Base-by-base conservation (phyloP, 1,140 invertebrate genomes). In the Orchestia grillus region DNA sequence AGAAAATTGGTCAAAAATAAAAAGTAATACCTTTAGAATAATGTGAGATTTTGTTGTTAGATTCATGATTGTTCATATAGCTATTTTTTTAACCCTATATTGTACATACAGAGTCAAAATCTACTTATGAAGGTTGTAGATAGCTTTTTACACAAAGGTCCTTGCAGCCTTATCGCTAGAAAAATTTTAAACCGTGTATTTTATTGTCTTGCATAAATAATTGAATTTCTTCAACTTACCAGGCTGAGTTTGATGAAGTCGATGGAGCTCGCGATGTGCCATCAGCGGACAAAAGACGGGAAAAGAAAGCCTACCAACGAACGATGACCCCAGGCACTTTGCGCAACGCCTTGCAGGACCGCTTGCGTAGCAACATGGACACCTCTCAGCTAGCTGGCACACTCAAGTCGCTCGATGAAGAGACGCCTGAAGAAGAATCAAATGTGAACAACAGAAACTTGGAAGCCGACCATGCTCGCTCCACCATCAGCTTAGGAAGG, bases 291-390 rank as follows among this genome's bases (percentile, higher is more conserved):
- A 88, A 87, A 8, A 53, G 95, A 28, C 96, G 97, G 44, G 96
- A 97, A 95, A 97, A 97, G 96, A 96, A 97, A 62, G 96, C 96
- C 28, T 97, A 97, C 47, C 96, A 97, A 57, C 96, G 97, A 42
- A 97, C 97, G 45, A 96, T 97, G 96, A 97, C 97, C 57, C 97
- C 97, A 62, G 96, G 96, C 47, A 97, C 97, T 62, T 92, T 97
- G n/a, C 95, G 97, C 42, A 96, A 97, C 0, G 97, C 97, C 23
- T 96, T 97, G 19, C 97, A 97, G 62, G 97, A 97, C 95, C 96
- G 96, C 36, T 95, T 97, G 43, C 96, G 96, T 77, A 97, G 96
- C 95, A 97, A 96, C 90, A 96, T 97, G 95, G 97, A 97, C 95
- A 95, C 96, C 0, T 96, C 96, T 44, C 96, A 97, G 23, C 96